phyloP scores from a whole-genome alignment of 2,113 vertebrate genomes.

The Pontoporia blainvillei region DNA sequence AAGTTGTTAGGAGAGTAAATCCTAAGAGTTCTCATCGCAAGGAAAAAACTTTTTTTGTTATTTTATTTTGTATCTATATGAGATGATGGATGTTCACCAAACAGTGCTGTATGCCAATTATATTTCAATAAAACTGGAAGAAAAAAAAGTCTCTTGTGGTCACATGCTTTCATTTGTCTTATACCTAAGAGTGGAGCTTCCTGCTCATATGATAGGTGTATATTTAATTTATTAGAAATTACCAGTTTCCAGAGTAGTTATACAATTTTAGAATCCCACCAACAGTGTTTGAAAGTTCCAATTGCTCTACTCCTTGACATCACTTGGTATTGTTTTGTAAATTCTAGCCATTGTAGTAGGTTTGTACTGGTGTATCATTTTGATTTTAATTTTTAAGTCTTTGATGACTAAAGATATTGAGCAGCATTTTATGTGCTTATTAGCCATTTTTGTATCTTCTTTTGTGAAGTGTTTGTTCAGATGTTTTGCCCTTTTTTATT shows the following conservation, averaged over 20 bases:
- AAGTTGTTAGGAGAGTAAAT: neutral
- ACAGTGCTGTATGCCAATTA: neutral
- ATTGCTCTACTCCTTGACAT: neutral
- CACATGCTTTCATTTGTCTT: neutral
- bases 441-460: neutral
- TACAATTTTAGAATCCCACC: neutral
- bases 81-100: neutral
- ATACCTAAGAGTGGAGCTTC: neutral
- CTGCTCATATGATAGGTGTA: neutral
- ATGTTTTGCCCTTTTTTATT: neutral
- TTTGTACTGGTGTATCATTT: neutral
- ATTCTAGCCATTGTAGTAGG: neutral
- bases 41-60: neutral
- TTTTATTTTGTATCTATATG: neutral
- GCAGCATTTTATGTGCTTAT: neutral
- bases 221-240: neutral
- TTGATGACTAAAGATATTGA: neutral
- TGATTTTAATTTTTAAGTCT: conserved; percentile 4
- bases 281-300: neutral
- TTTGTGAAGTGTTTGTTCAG: neutral
- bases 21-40: neutral
- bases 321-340: neutral
- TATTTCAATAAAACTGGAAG: neutral
- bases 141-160: neutral
- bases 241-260: neutral